phyloP scores from a whole-genome alignment of 2,888 invertebrate species.

The Apantesis nais region DNA sequence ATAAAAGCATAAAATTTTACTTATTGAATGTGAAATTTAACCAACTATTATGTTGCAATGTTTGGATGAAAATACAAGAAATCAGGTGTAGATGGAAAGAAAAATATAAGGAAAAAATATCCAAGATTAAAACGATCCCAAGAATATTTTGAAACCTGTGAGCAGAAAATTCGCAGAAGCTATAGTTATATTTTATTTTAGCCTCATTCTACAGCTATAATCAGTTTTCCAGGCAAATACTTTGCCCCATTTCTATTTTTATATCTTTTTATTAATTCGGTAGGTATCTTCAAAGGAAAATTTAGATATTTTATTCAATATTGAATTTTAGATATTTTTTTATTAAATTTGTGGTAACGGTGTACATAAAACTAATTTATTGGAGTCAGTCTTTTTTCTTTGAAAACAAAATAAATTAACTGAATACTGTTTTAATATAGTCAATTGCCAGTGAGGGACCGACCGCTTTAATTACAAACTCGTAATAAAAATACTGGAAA shows the following conservation, averaged over 20 bases:
- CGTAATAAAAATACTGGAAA: constrained; percentile 40
- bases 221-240: background rate
- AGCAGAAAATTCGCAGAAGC: no score
- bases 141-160: background rate
- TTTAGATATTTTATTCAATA: no score
- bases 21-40: background rate
- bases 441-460: constrained; percentile 39
- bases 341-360: background rate
- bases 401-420: constrained; percentile 37
- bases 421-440: constrained; percentile 35
- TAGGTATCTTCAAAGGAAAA: no score
- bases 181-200: background rate
- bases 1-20: constrained; percentile 26
- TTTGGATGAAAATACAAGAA: background rate
- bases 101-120: no score
- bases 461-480: constrained; percentile 37
- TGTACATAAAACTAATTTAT: constrained; percentile 19
- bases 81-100: background rate
- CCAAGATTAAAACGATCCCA: background rate
- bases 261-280: no score
- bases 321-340: background rate
- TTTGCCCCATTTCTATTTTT: background rate
- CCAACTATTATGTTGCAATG: background rate
- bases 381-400: constrained; percentile 29
- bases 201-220: background rate